Percentiles rank a stretch among this genome's conserved stretches.
phyloP scores from a whole-genome alignment of 2,113 vertebrate genomes.

The Caloenas nicobarica region DNA sequence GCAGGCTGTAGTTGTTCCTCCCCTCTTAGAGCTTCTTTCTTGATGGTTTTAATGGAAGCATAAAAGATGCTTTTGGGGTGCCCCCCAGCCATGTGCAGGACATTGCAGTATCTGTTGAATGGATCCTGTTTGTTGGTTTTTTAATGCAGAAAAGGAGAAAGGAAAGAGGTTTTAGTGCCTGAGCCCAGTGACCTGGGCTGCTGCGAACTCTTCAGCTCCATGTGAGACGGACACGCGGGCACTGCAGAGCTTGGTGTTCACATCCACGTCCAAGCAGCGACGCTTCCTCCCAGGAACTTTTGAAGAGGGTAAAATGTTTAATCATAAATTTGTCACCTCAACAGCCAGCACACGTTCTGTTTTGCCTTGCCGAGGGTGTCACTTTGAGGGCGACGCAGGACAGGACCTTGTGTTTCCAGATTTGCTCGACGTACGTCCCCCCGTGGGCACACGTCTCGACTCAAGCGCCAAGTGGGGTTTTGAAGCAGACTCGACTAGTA shows the following conservation, averaged over 20 bases:
- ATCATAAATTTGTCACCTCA: background rate
- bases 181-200: background rate
- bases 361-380: background rate
- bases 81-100: background rate
- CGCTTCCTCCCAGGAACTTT: background rate
- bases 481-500: background rate
- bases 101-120: background rate
- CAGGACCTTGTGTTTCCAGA: background rate
- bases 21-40: background rate
- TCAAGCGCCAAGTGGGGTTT: fast-evolving
- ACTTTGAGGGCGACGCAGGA: background rate
- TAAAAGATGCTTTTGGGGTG: background rate
- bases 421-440: background rate
- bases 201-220: background rate
- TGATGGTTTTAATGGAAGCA: background rate
- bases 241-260: background rate
- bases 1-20: background rate
- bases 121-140: background rate
- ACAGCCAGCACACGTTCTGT: background rate
- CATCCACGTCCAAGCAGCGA: background rate
- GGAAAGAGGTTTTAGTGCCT: background rate
- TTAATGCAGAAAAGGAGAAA: background rate
- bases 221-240: background rate
- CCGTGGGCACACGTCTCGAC: fast-evolving
- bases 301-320: background rate